Evolutionary conservation across 2,113 vertebrate genomes (phyloP).

Genomic region (Grus americana): DNA sequence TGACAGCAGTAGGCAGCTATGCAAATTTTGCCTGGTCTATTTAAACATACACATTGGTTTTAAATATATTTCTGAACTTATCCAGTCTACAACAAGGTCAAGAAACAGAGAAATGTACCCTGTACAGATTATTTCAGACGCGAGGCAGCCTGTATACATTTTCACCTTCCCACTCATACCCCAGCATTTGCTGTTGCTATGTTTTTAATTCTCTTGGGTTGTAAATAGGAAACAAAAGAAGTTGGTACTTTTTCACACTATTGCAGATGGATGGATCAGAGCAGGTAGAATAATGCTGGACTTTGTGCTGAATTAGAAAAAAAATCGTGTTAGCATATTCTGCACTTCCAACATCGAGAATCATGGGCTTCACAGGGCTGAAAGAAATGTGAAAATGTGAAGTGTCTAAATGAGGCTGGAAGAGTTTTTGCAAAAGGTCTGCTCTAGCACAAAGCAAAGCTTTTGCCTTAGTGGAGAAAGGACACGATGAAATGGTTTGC

Average conservation of each 20-base stretch:
- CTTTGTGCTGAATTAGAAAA: neutral
- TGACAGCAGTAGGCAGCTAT: slow-evolving; percentile 36
- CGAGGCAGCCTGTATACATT: slow-evolving; percentile 37
- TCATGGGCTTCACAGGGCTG: neutral
- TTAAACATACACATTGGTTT: slow-evolving; percentile 26
- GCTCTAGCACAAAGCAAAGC: neutral
- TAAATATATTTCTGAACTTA: slow-evolving; percentile 59
- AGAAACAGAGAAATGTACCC: slow-evolving; percentile 38
- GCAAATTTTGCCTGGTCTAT: slow-evolving; percentile 29
- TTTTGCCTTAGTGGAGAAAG: neutral
- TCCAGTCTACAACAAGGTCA: slow-evolving; percentile 47
- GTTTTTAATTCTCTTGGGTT: slow-evolving; percentile 13
- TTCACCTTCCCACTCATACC: slow-evolving; percentile 56
- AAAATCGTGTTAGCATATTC: neutral
- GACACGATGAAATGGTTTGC: neutral
- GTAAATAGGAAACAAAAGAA: slow-evolving; percentile 43
- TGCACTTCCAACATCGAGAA: neutral
- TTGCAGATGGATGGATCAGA: neutral
- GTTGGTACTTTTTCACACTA: neutral
- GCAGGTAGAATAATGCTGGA: neutral
- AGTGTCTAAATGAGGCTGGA: neutral
- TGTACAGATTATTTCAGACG: slow-evolving; percentile 52
- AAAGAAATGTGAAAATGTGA: neutral
- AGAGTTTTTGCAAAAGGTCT: neutral
- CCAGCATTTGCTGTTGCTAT: slow-evolving; percentile 15